Evolutionary conservation across 1,140 invertebrate species (phyloP).

Genomic region (Drosophila sproati): DNA sequence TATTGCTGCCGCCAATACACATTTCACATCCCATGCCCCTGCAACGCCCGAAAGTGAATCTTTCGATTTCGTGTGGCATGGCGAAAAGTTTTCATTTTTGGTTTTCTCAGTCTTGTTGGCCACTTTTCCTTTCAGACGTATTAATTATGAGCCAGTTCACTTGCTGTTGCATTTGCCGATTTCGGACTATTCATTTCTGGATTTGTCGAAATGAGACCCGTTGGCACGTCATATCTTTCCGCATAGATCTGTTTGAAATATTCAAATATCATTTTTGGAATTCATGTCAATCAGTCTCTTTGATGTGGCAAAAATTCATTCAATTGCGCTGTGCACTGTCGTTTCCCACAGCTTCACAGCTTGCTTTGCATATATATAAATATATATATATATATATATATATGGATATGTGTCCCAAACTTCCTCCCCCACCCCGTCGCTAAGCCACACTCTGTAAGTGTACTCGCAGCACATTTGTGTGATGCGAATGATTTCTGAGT

Average conservation of each 20-base stretch:
- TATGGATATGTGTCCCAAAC: neutral
- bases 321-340: conserved; percentile 20
- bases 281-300: conserved; percentile 30
- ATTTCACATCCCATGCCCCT: neutral
- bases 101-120: conserved; percentile 12
- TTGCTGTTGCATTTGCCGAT: conserved; percentile 15
- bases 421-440: neutral
- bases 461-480: conserved; percentile 20
- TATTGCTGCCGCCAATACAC: conserved; percentile 13
- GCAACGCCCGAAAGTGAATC: conserved; percentile 4
- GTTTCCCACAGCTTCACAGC: conserved; percentile 35
- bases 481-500: conserved; percentile 20
- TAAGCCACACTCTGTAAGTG: conserved; percentile 4
- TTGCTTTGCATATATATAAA: conserved; percentile 9
- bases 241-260: neutral
- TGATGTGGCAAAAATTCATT: conserved; percentile 33
- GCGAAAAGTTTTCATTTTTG: conserved; percentile 32
- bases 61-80: conserved; percentile 8
- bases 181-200: neutral
- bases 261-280: conserved; percentile 16
- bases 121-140: conserved; percentile 48
- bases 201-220: neutral
- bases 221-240: neutral
- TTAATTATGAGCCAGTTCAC: conserved; percentile 43
- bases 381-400: no score